A percentile compares a stretch with the other conserved stretches of the same genome.
phyloP scores from a whole-genome alignment of 2,113 vertebrate genomes.

The Riparia riparia region DNA sequence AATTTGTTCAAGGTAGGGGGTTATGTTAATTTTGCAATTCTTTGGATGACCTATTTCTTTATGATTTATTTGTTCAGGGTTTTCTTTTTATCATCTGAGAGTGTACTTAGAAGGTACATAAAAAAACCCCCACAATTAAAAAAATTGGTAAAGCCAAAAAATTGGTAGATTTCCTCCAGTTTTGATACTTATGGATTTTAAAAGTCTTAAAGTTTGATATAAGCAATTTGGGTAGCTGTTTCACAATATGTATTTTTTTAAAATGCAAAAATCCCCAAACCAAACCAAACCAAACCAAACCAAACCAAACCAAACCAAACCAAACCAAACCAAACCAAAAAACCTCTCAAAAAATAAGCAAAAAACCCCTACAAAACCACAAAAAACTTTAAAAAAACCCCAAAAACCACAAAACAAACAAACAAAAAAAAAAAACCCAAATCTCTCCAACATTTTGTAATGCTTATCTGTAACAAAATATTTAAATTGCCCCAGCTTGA shows the following conservation, averaged over 20 bases:
- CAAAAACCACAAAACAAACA: too few relatives aligned
- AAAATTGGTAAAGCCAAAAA: not conserved
- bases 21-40: not conserved
- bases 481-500: not conserved
- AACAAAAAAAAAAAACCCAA: not conserved
- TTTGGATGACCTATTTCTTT: not conserved
- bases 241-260: not conserved
- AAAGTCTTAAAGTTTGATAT: not conserved
- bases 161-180: not conserved
- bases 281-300: too few relatives aligned
- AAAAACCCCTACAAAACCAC: too few relatives aligned
- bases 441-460: not conserved
- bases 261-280: not conserved
- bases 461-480: not conserved
- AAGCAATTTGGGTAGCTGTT: not conserved
- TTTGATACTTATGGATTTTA: not conserved
- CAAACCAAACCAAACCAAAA: not conserved
- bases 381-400: not conserved
- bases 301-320: too few relatives aligned
- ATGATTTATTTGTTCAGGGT: not conserved
- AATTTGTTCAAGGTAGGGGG: slow-evolving; percentile 41
- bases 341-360: fast-evolving
- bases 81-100: not conserved
- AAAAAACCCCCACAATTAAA: not conserved
- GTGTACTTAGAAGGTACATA: not conserved